Percentiles rank a stretch among this genome's conserved stretches.
phyloP scores from a whole-genome alignment of 2,888 invertebrate species.

The Poecilobothrus nobilitatus region DNA sequence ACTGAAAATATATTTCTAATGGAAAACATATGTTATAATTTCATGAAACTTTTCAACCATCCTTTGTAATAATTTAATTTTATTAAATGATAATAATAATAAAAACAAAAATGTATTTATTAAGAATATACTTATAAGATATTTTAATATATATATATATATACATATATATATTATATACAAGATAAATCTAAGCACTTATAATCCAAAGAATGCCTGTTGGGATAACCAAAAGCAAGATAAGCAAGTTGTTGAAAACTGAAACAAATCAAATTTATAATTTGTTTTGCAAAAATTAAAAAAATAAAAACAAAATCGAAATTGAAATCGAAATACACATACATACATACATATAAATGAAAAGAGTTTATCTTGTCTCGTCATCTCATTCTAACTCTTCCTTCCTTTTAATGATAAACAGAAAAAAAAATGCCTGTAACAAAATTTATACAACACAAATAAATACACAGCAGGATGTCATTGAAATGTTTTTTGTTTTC shows the following conservation, averaged over 20 bases:
- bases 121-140: too few species aligned
- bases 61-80: too few species aligned
- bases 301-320: background rate
- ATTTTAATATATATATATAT: too few species aligned
- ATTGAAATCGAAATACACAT: too few species aligned
- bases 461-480: background rate
- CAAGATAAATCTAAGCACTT: background rate
- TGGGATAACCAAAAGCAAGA: background rate
- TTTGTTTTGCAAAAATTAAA: background rate
- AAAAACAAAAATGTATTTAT: too few species aligned
- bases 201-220: background rate
- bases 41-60: too few species aligned
- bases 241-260: background rate
- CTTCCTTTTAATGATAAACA: too few species aligned
- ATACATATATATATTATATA: too few species aligned
- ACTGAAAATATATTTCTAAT: too few species aligned
- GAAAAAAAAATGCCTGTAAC: too few species aligned
- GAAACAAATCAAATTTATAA: background rate
- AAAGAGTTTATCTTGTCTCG: constrained; percentile 1
- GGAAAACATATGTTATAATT: too few species aligned
- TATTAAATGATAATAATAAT: too few species aligned
- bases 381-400: background rate
- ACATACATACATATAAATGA: background rate
- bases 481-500: background rate
- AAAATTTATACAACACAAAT: background rate